Conservation (phyloP, 2,113 vertebrate species). For the Vulpes ferrilata region DNA sequence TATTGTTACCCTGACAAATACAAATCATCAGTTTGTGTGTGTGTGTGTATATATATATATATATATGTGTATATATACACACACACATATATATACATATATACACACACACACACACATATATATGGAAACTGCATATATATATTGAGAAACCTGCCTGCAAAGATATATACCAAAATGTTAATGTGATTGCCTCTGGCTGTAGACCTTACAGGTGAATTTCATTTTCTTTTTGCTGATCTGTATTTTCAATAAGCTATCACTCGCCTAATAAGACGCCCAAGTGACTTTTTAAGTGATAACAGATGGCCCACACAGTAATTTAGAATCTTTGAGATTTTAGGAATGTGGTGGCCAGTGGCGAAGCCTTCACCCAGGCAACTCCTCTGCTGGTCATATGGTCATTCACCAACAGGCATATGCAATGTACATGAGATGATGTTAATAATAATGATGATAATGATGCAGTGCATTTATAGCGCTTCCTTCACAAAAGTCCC, state of each 20-base stretch:
- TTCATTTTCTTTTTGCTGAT: not conserved
- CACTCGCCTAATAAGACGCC: not conserved
- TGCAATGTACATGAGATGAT: not conserved
- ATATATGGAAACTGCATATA: too few species aligned
- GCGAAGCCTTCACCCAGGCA: not conserved
- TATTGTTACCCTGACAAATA: not conserved
- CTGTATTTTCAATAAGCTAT: not conserved
- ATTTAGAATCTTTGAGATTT: not conserved
- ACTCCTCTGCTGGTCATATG: not conserved
- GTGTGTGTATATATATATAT: too few species aligned
- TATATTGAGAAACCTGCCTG: not conserved
- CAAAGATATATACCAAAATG: not conserved
- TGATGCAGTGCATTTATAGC: constrained; percentile 71
- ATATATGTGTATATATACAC: too few species aligned
- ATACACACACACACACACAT: too few species aligned
- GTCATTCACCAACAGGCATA: not conserved
- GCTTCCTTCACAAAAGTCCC: constrained; percentile 72
- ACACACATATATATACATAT: too few species aligned
- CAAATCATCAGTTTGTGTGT: not conserved
- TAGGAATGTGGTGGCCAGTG: not conserved
- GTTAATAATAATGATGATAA: constrained; percentile 55
- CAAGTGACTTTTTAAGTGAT: not conserved
- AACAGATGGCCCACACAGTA: not conserved
- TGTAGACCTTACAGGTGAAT: not conserved
- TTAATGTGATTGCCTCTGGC: not conserved